Base-by-base conservation (phyloP, 2,113 vertebrate species). In the Rallus limicola region DNA sequence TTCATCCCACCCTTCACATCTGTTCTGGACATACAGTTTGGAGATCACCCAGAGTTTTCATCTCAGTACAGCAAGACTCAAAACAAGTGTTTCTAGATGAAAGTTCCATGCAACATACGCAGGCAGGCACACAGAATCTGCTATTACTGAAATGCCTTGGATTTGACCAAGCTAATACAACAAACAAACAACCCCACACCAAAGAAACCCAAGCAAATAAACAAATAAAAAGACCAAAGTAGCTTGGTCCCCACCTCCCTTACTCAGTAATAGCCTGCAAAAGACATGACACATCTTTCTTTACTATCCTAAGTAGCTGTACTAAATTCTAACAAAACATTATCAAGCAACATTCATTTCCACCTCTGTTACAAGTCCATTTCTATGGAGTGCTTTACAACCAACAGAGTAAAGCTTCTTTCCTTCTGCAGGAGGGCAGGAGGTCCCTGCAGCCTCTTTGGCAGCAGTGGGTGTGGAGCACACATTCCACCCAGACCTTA, bases 11-110 rank as follows among this genome's bases (percentile, higher is more conserved):
- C 69, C 36, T 94, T 91, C 90, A 88, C 92, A 90, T 92, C 85
- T 87, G 71, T 48, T 80, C 69, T 33, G 25, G 72, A 78, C 56
- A 55, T 48, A n/a, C 33, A 28, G 67, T 62, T 72, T 91, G 75
- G 85, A 96, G 72, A 86, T 90, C 89, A 81, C 92, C 71, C 93
- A 95, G 82, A 42, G 84, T 91, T 92, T 94, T 82, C 77, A 82
- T 87, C 88, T 82, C 77, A 48, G 72, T 81, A 85, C 52, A 94
- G 83, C 26, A 81, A 48, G 55, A 78, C 40, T 74, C 63, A 26
- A 95, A 97, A 55, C 50, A 70, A 94, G 63, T 33, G 44, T 77
- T 86, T 82, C 80, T 28, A 88, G 59, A 92, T 55, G 34, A 88
- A 90, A 91, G 71, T 79, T 95, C 44, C 50, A 48, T 16, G 62